phyloP scores from a whole-genome alignment of 2,797 vertebrate genomes.

The Micromesistius poutassou region DNA sequence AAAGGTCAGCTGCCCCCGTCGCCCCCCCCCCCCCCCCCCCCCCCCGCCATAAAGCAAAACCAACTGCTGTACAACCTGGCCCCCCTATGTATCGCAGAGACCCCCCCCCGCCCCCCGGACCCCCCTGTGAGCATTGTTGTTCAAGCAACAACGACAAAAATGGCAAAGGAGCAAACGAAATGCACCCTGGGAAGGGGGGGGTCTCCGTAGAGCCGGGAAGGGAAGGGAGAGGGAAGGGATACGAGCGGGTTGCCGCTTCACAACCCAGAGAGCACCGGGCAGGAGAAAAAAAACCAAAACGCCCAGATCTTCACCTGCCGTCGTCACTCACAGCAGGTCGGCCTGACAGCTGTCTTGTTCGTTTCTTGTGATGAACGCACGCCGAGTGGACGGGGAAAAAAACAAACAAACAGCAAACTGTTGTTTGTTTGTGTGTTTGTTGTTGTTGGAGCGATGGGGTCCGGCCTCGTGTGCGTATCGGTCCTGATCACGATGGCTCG shows the following conservation, averaged over 20 bases:
- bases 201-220: constrained; percentile 12
- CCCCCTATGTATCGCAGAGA: not conserved
- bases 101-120: not conserved
- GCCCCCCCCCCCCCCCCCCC: constrained; percentile 40
- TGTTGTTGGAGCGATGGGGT: not conserved
- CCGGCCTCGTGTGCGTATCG: not conserved
- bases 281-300: constrained; percentile 23
- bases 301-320: constrained; percentile 80
- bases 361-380: constrained; percentile 54
- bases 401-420: constrained; percentile 65
- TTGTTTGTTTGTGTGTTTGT: constrained; percentile 29
- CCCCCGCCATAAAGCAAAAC: constrained; percentile 46
- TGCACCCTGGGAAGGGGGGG: not conserved
- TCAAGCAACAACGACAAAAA: constrained; percentile 44
- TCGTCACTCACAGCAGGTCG: constrained; percentile 80
- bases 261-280: not conserved
- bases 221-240: not conserved
- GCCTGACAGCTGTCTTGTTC: constrained; percentile 78
- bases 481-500: not conserved
- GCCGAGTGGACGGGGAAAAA: constrained; percentile 76
- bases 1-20: constrained; percentile 49
- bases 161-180: constrained; percentile 15
- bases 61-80: constrained; percentile 45
- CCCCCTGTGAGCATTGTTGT: constrained; percentile 7
- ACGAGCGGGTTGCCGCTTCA: constrained; percentile 17